Evolutionary conservation across 1,140 invertebrate species (phyloP).

Genomic region (Nasonia giraulti): DNA sequence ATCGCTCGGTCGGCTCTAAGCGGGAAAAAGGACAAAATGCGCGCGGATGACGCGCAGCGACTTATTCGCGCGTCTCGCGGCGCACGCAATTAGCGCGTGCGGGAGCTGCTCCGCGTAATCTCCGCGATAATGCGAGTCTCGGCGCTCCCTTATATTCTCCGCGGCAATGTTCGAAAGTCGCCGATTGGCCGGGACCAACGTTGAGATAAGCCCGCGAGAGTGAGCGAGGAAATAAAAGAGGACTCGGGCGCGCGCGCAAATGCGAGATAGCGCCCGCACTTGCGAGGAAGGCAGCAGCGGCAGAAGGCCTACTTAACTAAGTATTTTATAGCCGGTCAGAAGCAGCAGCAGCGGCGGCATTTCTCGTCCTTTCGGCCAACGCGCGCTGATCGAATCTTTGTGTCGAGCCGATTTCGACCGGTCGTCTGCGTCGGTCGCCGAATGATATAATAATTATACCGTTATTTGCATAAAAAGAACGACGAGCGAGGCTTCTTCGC

Average conservation of each 20-base stretch:
- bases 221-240: not conserved
- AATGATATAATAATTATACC: conserved; percentile 52
- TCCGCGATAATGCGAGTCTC: conserved; percentile 17
- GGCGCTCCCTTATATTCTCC: not conserved
- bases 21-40: not conserved
- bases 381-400: conserved; percentile 43
- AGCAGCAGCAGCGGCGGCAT: not conserved
- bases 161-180: not conserved
- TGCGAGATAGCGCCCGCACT: not conserved
- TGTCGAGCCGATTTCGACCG: conserved; percentile 32
- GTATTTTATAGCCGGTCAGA: conserved; percentile 37
- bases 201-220: not conserved
- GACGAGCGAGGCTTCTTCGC: not conserved
- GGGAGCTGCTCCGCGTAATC: conserved; percentile 49
- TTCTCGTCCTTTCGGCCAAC: conserved; percentile 9
- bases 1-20: conserved; percentile 32
- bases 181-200: not conserved
- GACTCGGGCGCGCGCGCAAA: not conserved
- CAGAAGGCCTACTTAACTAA: conserved; percentile 44
- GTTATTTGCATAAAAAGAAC: conserved; percentile 50
- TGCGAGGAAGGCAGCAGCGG: not conserved
- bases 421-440: not conserved
- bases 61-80: conserved; percentile 49
- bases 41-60: not conserved
- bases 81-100: conserved; percentile 61